Evolutionary conservation across 23 tunicate genomes (phyloP), one percentile per base, ranked within the genome.

Genomic region (Ciona savignyi): DNA sequence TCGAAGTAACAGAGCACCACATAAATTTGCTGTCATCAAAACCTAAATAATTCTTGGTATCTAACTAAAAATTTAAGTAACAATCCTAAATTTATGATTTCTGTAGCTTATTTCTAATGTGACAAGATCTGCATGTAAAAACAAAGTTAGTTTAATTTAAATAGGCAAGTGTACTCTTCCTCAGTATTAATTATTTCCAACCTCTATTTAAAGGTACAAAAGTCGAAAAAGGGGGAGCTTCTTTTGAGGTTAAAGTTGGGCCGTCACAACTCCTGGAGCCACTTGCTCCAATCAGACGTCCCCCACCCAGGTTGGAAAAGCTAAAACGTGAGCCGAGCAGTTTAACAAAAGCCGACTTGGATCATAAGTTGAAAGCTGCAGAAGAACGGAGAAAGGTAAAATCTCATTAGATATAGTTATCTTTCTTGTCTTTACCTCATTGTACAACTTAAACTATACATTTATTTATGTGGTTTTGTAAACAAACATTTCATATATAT

Each of bases 241-340:
- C 97, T 1, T 90, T 90, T 75, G 97, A 90, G 69, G 97, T 90
- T 0, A 74, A 77, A 2, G 25, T 70, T 6, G 76, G 70, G 2
- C 82, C 97, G 11, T 33, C 34, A 1, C 77, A 35, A 23, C 77
- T 68, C 19, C 79, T 87, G 22, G 86, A 87, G 34, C 96, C 96
- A 15, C 62, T 88, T 1, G 75, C 90, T 25, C 97, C 97, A 11
- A 51, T 90, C 22, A 32, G 72, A 49, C 63, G 82, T 11, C 86
- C 90, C 32, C 97, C 97, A 23, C 75, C 97, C 30, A 68, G 90
- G 33, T 78, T 90, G 32, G 86, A 90, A 63, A 34, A 81, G 25
- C 23, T 88, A 73, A 81, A 88, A 23, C 77, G 81, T 32, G 82
- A 79, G 51, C 79, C 79, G 34, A 68, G 64, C 29, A 51, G 70